Conservation (phyloP, 1,140 invertebrate genomes). For the Coelopa frigida region DNA sequence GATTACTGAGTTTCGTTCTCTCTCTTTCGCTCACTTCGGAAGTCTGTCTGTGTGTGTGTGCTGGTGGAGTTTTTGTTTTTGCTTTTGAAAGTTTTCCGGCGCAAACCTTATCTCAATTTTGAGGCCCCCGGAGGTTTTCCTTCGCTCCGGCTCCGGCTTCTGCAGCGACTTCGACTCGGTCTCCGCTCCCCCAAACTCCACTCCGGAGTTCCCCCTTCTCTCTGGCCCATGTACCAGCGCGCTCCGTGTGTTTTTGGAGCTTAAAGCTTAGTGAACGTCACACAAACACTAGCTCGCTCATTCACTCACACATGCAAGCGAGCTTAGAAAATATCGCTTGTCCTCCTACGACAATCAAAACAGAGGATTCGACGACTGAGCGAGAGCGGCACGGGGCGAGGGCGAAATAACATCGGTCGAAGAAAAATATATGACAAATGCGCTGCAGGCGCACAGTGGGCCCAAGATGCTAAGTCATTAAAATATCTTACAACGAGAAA, state of each 20-base stretch:
- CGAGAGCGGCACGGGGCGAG: neutral
- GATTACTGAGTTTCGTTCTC: slow-evolving; percentile 14
- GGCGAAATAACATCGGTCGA: neutral
- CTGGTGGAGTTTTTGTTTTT: slow-evolving; percentile 22
- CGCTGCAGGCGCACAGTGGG: no score
- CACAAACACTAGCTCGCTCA: slow-evolving; percentile 1
- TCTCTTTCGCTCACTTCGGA: slow-evolving; percentile 10
- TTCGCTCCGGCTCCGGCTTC: slow-evolving; percentile 13
- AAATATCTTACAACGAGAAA: no score
- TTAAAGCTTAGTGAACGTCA: slow-evolving; percentile 10
- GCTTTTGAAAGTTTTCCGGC: slow-evolving; percentile 39
- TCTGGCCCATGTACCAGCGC: no score
- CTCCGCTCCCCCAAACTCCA: slow-evolving; percentile 13
- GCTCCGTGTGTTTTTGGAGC: no score
- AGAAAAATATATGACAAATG: no score
- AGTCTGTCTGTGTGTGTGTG: slow-evolving; percentile 10
- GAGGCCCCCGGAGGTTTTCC: slow-evolving; percentile 24
- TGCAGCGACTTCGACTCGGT: slow-evolving; percentile 1
- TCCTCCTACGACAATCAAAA: slow-evolving; percentile 10
- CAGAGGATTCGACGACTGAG: neutral
- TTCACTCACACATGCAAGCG: neutral
- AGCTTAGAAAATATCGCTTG: slow-evolving; percentile 9
- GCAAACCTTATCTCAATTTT: slow-evolving; percentile 45
- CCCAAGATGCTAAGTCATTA: no score
- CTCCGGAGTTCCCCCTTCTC: slow-evolving; percentile 13